phyloP scores from a whole-genome alignment of 2,888 invertebrate species.

The Myathropa florea region DNA sequence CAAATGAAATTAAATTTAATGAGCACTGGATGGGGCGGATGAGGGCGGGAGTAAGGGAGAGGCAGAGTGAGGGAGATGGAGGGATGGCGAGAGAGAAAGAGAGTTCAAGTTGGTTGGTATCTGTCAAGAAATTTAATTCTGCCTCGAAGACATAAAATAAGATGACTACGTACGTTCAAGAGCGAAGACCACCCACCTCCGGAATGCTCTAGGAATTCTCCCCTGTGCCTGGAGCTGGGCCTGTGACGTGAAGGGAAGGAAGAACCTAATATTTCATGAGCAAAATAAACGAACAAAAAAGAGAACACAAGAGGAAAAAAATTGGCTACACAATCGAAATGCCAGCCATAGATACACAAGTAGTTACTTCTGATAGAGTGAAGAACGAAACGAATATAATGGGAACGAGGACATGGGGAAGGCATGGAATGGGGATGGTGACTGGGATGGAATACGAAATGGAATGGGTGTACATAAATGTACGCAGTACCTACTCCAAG shows the following conservation, averaged over 20 bases:
- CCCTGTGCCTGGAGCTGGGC: background rate
- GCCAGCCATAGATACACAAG: constrained; percentile 69
- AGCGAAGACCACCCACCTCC: constrained; percentile 49
- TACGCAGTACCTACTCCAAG: constrained; percentile 32
- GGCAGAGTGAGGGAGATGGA: background rate
- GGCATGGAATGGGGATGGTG: background rate
- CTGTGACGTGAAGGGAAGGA: constrained; percentile 7
- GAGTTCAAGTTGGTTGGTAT: constrained; percentile 6
- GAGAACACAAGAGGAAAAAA: constrained; percentile 28
- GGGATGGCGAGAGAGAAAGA: background rate
- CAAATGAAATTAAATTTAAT: constrained; percentile 70
- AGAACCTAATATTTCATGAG: constrained; percentile 69
- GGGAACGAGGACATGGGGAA: constrained; percentile 6
- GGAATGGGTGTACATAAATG: background rate
- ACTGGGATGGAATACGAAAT: background rate
- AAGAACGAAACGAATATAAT: constrained; percentile 28
- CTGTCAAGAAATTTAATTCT: constrained; percentile 70
- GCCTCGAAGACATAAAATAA: constrained; percentile 65
- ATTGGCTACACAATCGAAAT: constrained; percentile 68
- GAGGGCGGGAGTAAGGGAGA: background rate
- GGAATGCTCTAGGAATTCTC: constrained; percentile 62
- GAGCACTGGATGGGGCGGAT: constrained; percentile 27
- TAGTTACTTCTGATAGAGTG: constrained; percentile 67
- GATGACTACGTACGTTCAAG: constrained; percentile 29
- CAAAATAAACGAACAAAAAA: constrained; percentile 18